These are phyloP conservation scores for Nothoprocta perdicaria DNA, from an alignment of 2,113 vertebrate genomes.

Conservation along the genomic window DNA sequence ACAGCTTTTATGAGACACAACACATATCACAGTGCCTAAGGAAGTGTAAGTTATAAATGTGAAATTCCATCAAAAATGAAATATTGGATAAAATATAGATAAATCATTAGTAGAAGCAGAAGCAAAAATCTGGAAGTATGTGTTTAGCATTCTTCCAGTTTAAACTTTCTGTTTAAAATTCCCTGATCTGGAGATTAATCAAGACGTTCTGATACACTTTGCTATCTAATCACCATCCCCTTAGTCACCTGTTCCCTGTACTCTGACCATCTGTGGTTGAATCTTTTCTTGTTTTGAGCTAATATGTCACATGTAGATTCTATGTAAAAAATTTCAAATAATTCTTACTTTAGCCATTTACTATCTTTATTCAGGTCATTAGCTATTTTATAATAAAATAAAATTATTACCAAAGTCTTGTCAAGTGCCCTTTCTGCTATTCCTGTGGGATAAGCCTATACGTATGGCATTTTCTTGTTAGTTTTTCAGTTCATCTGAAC, in stretches of 20 bases:
- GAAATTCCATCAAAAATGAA: background rate
- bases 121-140: background rate
- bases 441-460: background rate
- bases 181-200: background rate
- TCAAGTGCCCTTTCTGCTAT: background rate
- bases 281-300: slow-evolving; percentile 31
- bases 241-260: background rate
- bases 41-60: background rate
- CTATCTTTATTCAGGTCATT: background rate
- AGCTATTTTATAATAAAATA: background rate
- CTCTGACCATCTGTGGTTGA: background rate
- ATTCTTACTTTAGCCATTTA: background rate
- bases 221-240: background rate
- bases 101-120: background rate
- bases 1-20: background rate
- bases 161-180: slow-evolving; percentile 10
- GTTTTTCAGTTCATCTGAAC: background rate
- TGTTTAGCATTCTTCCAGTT: background rate
- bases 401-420: background rate
- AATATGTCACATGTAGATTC: background rate
- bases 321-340: slow-evolving; percentile 7
- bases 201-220: background rate
- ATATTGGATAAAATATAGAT: background rate
- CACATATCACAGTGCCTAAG: background rate
- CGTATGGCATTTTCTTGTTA: background rate